Base-by-base conservation (phyloP, 2,113 vertebrate species). In the Apus apus region DNA sequence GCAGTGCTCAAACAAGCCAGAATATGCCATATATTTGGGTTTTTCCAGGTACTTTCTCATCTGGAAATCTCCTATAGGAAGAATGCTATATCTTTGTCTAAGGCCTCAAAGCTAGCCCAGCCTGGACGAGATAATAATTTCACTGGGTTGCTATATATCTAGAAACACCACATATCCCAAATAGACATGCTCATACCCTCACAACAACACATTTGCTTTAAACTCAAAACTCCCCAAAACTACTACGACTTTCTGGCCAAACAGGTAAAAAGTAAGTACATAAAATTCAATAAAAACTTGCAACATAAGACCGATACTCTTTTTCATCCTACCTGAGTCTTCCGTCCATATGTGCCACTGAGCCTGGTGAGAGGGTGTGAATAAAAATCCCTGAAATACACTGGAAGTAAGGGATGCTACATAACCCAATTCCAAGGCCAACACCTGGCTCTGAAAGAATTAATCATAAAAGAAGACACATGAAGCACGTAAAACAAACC, bases 331-430 rank as follows among this genome's bases (percentile, higher is more conserved):
- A 99, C 99, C 98, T 98, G 85, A 99, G 98, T 36, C 98, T 97
- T 18, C 98, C 98, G 7, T 99, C 99, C 98, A 99, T 98, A 73
- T 99, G 99, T 1, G 99, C 99, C 87, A 99, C 98, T 0, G 99
- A 99, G 34, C 99, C 99, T 2, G 99, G 99, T 0, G 99, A 99
- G 17, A 99, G 98, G 2, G 99, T 98, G 85, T 99, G 99, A 43
- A 99, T 98, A 87, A 99, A 99, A 93, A 99, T 98, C 51, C 98
- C 98, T 0, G 99, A 98, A 88, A 98, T 98, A 51, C 98, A 98
- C 19, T 98, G 98, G 81, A 97, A 97, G 46, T 98, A 97, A 48
- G 99, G 99, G 36, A 99, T 97, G 21, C 98, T 99, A 86, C 99
- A 99, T 68, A 99, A 96, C 32, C 99, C 99, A 1, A 99, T 99